Conservation (phyloP, 1,140 invertebrate genomes). For the Aphis craccivora region DNA sequence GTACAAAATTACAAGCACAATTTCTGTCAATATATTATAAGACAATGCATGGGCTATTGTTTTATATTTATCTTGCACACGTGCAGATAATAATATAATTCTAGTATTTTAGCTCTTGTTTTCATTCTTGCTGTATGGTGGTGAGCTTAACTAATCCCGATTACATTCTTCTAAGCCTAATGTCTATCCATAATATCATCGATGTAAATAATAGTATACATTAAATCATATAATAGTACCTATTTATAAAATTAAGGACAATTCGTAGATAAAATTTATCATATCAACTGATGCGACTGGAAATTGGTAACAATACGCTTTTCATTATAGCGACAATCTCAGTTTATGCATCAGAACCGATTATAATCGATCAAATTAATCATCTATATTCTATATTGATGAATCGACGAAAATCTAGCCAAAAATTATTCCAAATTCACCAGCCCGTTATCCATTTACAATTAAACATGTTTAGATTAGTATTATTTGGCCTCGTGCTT, state of each 20-base stretch:
- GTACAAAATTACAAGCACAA: too few species aligned
- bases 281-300: neutral
- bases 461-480: neutral
- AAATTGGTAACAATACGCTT: neutral
- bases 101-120: too few species aligned
- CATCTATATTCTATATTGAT: neutral
- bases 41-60: too few species aligned
- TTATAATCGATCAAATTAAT: neutral
- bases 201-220: too few species aligned
- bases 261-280: neutral
- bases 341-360: neutral
- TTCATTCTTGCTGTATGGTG: too few species aligned
- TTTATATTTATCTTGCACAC: too few species aligned
- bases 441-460: neutral
- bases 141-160: neutral
- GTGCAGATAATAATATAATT: too few species aligned
- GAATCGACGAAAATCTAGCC: neutral
- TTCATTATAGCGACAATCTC: neutral
- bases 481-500: neutral
- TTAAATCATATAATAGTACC: too few species aligned
- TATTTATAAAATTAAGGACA: too few species aligned
- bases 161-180: neutral
- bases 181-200: neutral
- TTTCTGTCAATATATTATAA: too few species aligned
- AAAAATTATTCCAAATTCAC: neutral